Evolutionary conservation across 1,140 invertebrate genomes (phyloP).

Genomic region (Tetranychus cinnabarinus): DNA sequence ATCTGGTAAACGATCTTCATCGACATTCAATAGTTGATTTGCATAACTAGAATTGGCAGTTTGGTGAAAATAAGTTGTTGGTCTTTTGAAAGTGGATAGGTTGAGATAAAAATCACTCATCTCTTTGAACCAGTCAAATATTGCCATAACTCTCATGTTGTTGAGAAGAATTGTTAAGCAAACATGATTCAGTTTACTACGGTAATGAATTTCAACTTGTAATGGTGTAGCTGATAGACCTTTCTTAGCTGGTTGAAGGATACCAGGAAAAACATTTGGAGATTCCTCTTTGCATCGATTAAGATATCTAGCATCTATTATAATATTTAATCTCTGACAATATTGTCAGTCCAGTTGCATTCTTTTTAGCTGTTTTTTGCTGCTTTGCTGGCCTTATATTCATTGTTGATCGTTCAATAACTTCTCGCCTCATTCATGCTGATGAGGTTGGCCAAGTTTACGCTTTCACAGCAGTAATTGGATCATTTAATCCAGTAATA

Average conservation of each 20-base stretch:
- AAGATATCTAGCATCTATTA: slow-evolving; percentile 49
- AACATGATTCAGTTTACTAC: slow-evolving; percentile 30
- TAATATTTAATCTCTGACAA: slow-evolving; percentile 67
- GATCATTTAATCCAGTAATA: too few relatives aligned
- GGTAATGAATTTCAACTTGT: slow-evolving; percentile 60
- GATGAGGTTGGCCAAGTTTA: too few relatives aligned
- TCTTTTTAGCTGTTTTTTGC: too few relatives aligned
- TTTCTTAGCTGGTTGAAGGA: slow-evolving; percentile 46
- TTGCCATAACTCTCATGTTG: slow-evolving; percentile 79
- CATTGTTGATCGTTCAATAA: too few relatives aligned
- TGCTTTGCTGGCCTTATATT: too few relatives aligned
- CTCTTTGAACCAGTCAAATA: slow-evolving; percentile 77
- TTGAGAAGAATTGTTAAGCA: slow-evolving; percentile 76
- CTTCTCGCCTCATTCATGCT: too few relatives aligned
- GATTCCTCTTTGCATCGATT: slow-evolving; percentile 36
- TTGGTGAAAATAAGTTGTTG: too few relatives aligned
- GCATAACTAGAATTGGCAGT: background rate
- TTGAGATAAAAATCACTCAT: slow-evolving; percentile 21
- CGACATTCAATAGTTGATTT: background rate
- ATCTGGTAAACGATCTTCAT: slow-evolving; percentile 19
- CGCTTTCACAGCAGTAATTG: too few relatives aligned
- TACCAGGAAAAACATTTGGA: slow-evolving; percentile 67
- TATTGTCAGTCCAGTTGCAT: too few relatives aligned
- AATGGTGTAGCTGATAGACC: slow-evolving; percentile 24
- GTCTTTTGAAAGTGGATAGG: background rate